Percentiles rank a stretch among this genome's conserved stretches.
Evolutionary conservation across 2,113 vertebrate genomes (phyloP).

Genomic region (Saguinus midas): DNA sequence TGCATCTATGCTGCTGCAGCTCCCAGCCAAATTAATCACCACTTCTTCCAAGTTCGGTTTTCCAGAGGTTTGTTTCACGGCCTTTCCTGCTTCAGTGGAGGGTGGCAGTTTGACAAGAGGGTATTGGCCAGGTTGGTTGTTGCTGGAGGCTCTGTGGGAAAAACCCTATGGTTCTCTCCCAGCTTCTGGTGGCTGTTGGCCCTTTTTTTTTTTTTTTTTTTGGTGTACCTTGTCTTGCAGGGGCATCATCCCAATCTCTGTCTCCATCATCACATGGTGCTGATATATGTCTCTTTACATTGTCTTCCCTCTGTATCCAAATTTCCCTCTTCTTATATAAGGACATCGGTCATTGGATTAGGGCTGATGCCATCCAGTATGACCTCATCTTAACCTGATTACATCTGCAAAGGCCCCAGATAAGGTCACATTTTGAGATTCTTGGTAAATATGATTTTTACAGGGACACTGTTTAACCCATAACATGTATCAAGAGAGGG

Average conservation of each 20-base stretch:
- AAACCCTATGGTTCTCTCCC: background rate
- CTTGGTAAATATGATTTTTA: background rate
- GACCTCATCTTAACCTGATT: background rate
- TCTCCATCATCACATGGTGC: accelerated
- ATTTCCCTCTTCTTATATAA: background rate
- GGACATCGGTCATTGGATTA: background rate
- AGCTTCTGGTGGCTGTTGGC: background rate
- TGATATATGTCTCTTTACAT: background rate
- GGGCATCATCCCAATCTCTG: background rate
- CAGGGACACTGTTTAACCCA: background rate
- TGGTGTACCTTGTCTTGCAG: background rate
- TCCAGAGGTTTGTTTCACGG: too few species aligned
- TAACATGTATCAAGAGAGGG: background rate
- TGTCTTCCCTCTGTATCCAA: background rate
- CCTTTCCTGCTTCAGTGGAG: background rate
- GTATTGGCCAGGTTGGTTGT: background rate
- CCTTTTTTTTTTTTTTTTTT: background rate
- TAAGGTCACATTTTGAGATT: background rate
- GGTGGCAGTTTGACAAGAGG: background rate
- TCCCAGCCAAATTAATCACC: too few species aligned
- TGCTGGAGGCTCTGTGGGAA: background rate
- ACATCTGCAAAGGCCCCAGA: background rate
- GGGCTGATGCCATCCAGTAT: background rate
- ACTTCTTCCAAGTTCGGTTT: too few species aligned
- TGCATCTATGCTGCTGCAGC: too few species aligned